Base-by-base conservation (phyloP, 2,797 vertebrate genomes). In the Pseudomugil tenellus region DNA sequence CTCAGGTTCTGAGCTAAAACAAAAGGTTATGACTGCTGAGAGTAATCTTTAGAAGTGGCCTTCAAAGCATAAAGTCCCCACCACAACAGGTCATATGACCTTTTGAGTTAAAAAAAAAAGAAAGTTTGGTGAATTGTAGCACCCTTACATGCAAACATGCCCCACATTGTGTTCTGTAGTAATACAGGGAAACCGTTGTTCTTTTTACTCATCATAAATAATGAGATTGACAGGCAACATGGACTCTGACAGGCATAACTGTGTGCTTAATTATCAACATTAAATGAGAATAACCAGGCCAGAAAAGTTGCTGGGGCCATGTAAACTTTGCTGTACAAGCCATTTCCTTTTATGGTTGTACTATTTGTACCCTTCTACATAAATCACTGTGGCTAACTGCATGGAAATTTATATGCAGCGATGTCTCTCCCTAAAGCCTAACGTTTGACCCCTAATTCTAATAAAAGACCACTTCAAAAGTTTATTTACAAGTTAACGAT, bases 21-120 rank as follows among this genome's bases (percentile, higher is more conserved):
- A 87, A 94, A 95, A 95, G 94, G 94, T 94, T 93, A 94, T 88
- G 62, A 90, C 89, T 79, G 84, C 91, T 89, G 92, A 87, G 91
- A 89, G 76, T 84, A 89, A 91, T 92, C 92, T 94, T 91, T 90
- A 88, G 82, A 89, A 88, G 85, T 76, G 67, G 83, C 84, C 88
- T 93, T 93, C 91, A 93, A 95, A 94, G 93, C 86, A 75, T 25
- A 21, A 61, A 77, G 86, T 86, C 84, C 89, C 89, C 70, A 83
- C 84, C 82, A 78, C 87, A 85, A 84, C 85, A 84, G 89, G 86
- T 92, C 88, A 85, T 60, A 76, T 91, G 91, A 93, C 93, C 90
- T 93, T 94, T 92, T 31, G 49, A 68, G 72, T 73, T 64, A 88
- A 87, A 87, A 67, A 87, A 84, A 80, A 64, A n/a, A n/a, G n/a